phyloP scores from a whole-genome alignment of 2,888 invertebrate genomes.

The Stenchaetothrips biformis region DNA sequence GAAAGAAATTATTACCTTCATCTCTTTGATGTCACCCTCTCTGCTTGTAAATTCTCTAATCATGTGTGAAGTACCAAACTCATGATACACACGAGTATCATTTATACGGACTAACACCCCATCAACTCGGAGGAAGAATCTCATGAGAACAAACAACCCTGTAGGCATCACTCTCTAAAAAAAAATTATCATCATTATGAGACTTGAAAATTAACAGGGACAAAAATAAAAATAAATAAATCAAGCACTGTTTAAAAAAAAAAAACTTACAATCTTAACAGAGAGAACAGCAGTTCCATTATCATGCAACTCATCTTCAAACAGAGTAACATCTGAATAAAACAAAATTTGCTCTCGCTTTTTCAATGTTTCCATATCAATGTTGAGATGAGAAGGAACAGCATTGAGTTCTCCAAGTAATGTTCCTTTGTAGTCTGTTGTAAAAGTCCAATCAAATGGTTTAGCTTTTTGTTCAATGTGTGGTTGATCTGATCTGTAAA shows the following conservation, averaged over 20 bases:
- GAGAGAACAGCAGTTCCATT: constrained; percentile 88
- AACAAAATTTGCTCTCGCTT: constrained; percentile 87
- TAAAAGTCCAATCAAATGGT: constrained; percentile 97
- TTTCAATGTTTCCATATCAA: constrained; percentile 84
- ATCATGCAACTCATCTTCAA: constrained; percentile 98
- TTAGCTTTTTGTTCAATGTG: constrained; percentile 66
- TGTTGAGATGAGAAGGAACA: constrained; percentile 64
- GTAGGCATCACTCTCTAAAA: constrained; percentile 91
- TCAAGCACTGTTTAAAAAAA: constrained; percentile 7
- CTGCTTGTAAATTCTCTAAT: constrained; percentile 76
- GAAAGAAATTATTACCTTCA: constrained; percentile 22
- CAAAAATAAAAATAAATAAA: not conserved
- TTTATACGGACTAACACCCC: constrained; percentile 81
- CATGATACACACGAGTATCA: constrained; percentile 82
- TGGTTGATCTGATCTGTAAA: constrained; percentile 59
- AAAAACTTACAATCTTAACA: constrained; percentile 81
- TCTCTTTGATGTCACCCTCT: constrained; percentile 59
- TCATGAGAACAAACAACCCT: constrained; percentile 81
- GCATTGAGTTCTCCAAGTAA: constrained; percentile 56
- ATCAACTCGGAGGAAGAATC: constrained; percentile 93
- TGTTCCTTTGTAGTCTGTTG: constrained; percentile 85
- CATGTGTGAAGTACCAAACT: constrained; percentile 69
- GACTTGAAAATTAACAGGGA: not conserved
- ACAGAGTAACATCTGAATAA: constrained; percentile 87
- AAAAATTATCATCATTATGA: constrained; percentile 26